Conservation (phyloP, 2,888 invertebrate genomes). For the Dichetophora obliterata region DNA sequence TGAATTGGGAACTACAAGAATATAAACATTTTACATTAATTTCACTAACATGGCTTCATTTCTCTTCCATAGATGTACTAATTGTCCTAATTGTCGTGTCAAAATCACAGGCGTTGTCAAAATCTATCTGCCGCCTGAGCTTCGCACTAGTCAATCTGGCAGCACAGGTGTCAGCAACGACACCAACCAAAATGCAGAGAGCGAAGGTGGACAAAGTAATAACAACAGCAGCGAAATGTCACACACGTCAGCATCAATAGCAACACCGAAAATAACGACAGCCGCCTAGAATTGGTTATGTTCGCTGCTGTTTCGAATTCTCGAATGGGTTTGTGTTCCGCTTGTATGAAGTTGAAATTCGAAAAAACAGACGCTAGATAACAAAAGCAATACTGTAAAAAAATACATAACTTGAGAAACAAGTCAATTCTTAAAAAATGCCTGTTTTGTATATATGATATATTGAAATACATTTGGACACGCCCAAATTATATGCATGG, state of each 20-base stretch:
- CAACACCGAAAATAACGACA: slow-evolving; percentile 57
- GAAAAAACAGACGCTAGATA: not conserved
- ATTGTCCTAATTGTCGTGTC: slow-evolving; percentile 68
- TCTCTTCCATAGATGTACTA: slow-evolving; percentile 62
- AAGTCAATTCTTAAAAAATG: not conserved
- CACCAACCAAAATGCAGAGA: slow-evolving; percentile 36
- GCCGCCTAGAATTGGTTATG: slow-evolving; percentile 66
- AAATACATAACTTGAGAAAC: not conserved
- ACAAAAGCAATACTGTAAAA: not conserved
- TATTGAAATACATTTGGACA: too few relatives aligned
- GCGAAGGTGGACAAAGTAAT: slow-evolving; percentile 41
- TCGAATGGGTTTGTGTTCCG: slow-evolving; percentile 67
- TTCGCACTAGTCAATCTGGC: slow-evolving; percentile 57
- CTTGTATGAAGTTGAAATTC: slow-evolving; percentile 57
- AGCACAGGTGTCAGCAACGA: slow-evolving; percentile 43
- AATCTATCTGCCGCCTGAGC: slow-evolving; percentile 68
- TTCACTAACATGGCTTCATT: not conserved
- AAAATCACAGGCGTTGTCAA: slow-evolving; percentile 66
- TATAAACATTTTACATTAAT: not conserved
- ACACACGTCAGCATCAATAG: slow-evolving; percentile 42
- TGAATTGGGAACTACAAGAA: not conserved
- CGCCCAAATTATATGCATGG: not conserved
- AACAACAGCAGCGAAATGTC: slow-evolving; percentile 38
- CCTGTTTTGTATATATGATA: not conserved
- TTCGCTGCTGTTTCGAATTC: slow-evolving; percentile 66